Conservation (phyloP, 2,797 vertebrate genomes). For the Scomberomorus guttatus region DNA sequence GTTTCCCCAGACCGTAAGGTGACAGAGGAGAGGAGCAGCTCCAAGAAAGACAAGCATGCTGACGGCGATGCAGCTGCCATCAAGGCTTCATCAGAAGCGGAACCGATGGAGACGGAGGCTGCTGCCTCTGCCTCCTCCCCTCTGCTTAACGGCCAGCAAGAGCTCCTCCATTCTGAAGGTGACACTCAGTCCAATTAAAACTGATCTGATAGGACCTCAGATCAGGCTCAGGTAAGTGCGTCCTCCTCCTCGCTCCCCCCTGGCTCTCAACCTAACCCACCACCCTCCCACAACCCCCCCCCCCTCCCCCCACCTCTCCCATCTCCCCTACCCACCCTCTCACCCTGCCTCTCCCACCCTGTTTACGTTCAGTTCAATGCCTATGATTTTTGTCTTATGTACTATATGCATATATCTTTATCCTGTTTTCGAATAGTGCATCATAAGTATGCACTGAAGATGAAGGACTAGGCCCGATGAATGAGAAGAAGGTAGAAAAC, state of each 20-base stretch:
- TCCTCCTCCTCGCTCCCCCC: conserved; percentile 88
- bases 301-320: conserved; percentile 64
- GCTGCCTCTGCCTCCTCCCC: conserved; percentile 91
- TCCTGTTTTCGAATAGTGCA: conserved; percentile 96
- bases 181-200: conserved; percentile 99
- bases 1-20: conserved; percentile 92
- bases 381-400: conserved; percentile 84
- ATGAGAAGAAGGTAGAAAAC: conserved; percentile 92
- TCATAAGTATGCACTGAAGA: conserved; percentile 99
- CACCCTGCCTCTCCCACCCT: conserved; percentile 59
- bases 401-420: conserved; percentile 84
- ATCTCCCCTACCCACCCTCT: conserved; percentile 49
- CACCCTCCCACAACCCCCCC: conserved; percentile 24
- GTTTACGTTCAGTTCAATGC: conserved; percentile 84
- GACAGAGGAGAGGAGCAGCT: conserved; percentile 96
- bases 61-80: conserved; percentile 76
- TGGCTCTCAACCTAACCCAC: conserved; percentile 76
- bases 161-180: conserved; percentile 99
- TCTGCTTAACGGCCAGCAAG: conserved; percentile 98
- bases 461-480: conserved; percentile 98
- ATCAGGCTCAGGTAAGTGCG: conserved; percentile 96
- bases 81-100: conserved; percentile 87
- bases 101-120: conserved; percentile 92
- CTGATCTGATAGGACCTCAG: conserved; percentile 99
- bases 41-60: conserved; percentile 88